Percentiles rank a stretch among this genome's conserved stretches.
phyloP scores from a whole-genome alignment of 2,888 invertebrate genomes.

The Drosophila lutescens region DNA sequence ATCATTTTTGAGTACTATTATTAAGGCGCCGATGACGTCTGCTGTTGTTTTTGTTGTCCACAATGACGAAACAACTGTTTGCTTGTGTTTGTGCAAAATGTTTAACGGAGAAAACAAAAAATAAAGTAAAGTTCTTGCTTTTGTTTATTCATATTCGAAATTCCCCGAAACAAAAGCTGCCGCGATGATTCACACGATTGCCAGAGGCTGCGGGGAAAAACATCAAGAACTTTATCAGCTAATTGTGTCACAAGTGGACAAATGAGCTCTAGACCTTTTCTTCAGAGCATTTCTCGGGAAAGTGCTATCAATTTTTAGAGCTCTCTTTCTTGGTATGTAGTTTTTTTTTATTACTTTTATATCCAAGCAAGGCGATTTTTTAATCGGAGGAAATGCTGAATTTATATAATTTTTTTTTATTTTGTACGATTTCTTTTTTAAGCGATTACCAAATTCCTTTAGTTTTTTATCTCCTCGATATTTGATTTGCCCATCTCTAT shows the following conservation, averaged over 20 bases:
- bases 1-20: constrained; percentile 25
- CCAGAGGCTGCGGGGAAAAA: constrained; percentile 11
- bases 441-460: neutral
- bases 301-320: neutral
- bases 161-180: constrained; percentile 4
- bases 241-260: constrained; percentile 4
- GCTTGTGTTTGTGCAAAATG: constrained; percentile 11
- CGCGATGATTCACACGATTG: constrained; percentile 9
- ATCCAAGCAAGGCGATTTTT: too few relatives aligned
- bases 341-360: too few relatives aligned
- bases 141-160: constrained; percentile 11
- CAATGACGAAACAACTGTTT: constrained; percentile 15
- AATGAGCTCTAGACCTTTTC: neutral
- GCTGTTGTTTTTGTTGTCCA: constrained; percentile 6
- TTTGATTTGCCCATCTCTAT: neutral
- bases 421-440: too few relatives aligned
- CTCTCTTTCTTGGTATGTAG: neutral
- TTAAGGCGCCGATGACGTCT: constrained; percentile 23
- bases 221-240: constrained; percentile 3
- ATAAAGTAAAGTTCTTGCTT: neutral
- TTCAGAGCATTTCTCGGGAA: neutral
- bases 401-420: too few relatives aligned
- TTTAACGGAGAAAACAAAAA: neutral
- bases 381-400: too few relatives aligned
- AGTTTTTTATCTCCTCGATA: neutral